Evolutionary conservation across 2,888 invertebrate species (phyloP), one percentile per base, ranked within the genome.

Genomic region (Eupithecia exiguata): DNA sequence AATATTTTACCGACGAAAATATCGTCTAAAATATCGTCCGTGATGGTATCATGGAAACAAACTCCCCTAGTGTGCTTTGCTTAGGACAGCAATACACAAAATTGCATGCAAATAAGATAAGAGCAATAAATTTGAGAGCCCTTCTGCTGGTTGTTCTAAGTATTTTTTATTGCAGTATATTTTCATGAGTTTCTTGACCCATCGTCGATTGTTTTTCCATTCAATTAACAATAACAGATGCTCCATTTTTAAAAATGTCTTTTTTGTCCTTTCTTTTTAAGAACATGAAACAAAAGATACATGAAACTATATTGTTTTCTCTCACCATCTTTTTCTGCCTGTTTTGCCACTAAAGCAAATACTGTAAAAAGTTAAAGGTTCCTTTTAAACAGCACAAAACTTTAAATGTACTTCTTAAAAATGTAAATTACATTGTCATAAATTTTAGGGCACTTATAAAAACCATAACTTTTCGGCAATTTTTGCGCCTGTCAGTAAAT

Each of bases 91-190:
- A 91, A 92, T 92, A 92, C 88, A 87, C 87, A 84, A 88, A 90
- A 94, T 94, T 92, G 92, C 90, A 94, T 94, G 94, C 93, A 94
- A 94, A 94, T 94, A 90, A 92, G 92, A 93, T 92, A 91, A 91
- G 88, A 85, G 87, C 82, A 90, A 93, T 93, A 94, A 93, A 94
- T 91, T 90, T 84, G 80, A 84, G 86, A 85, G 84, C 76, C 69
- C 75, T 86, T 87, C 84, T 84, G 84, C 80, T 83, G 84, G 40
- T 85, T 84, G 85, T 84, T 86, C 82, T 86, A 83, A 84, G 82
- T 84, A 84, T 87, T 89, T 88, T 87, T 88, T 86, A 85, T 86
- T 84, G 83, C 82, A 71, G 72, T 78, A 81, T 78, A 81, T 82
- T 83, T 87, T 90, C 88, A 87, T 85, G 83, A 82, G 88, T 84